phyloP scores from a whole-genome alignment of 2,113 vertebrate genomes.

The Labeo rohita region DNA sequence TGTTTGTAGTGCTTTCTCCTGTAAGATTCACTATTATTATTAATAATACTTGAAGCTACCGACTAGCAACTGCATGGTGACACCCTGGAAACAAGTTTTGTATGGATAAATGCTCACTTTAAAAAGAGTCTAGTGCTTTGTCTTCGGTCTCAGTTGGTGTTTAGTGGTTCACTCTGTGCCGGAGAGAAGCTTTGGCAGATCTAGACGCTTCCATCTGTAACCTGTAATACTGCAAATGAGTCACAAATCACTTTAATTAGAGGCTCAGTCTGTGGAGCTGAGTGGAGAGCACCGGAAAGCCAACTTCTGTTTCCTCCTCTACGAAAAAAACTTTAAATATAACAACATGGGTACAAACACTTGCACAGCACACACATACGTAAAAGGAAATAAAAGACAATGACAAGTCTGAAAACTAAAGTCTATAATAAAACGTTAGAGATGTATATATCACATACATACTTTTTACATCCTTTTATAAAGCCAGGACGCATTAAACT shows the following conservation, averaged over 20 bases:
- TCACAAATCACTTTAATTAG: slow-evolving; percentile 74
- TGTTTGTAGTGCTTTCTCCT: background rate
- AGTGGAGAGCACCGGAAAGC: slow-evolving; percentile 27
- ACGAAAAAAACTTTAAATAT: slow-evolving; percentile 6
- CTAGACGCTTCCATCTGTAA: slow-evolving; percentile 58
- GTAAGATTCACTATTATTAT: background rate
- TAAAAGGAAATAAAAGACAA: slow-evolving; percentile 32
- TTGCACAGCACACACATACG: background rate
- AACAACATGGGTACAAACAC: slow-evolving; percentile 18
- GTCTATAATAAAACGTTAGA: too few species aligned
- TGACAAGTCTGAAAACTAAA: too few species aligned
- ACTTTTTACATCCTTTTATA: too few species aligned
- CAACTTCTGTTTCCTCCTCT: slow-evolving; percentile 20
- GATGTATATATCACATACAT: too few species aligned
- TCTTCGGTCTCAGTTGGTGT: background rate
- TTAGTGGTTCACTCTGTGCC: background rate
- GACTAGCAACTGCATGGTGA: background rate
- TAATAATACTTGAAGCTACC: background rate
- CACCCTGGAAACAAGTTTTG: background rate
- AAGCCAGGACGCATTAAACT: too few species aligned
- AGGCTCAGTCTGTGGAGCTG: slow-evolving; percentile 36
- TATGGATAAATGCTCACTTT: background rate
- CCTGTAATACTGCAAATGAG: slow-evolving; percentile 69
- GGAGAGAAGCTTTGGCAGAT: slow-evolving; percentile 44
- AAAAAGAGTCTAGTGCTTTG: background rate